Conservation (phyloP, 35 echinoderm and acorn worm species). For the Apostichopus japonicus region DNA sequence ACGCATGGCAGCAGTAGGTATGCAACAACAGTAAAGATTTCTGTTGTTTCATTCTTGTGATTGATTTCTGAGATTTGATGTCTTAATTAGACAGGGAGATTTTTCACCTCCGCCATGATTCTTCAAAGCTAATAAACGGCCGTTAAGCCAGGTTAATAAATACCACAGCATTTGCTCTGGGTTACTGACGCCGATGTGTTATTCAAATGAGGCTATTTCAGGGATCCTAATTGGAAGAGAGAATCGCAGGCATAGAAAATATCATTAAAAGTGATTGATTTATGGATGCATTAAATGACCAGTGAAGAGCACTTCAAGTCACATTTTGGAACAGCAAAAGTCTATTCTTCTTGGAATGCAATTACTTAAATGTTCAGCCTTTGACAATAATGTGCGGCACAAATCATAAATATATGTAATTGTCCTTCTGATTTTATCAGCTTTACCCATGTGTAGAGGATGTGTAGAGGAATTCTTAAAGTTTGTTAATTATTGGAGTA, state of each 20-base stretch:
- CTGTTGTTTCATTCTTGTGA: constrained; percentile 24
- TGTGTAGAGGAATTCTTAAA: no score
- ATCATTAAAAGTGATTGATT: constrained; percentile 38
- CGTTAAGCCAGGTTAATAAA: constrained; percentile 32
- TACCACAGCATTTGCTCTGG: constrained; percentile 33
- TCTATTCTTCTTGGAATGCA: no score
- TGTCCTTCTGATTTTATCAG: no score
- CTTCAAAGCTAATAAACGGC: constrained; percentile 45
- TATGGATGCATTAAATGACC: constrained; percentile 38
- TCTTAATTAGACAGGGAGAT: constrained; percentile 30
- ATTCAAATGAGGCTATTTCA: constrained; percentile 48
- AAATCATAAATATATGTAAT: no score
- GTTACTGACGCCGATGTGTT: constrained; percentile 37
- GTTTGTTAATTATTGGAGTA: no score
- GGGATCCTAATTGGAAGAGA: constrained; percentile 36
- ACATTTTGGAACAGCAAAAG: background rate
- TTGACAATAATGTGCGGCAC: no score
- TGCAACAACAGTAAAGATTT: background rate
- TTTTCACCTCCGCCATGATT: constrained; percentile 19
- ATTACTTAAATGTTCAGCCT: no score
- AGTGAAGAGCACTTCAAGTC: constrained; percentile 30
- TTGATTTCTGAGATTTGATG: constrained; percentile 43
- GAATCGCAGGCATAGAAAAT: constrained; percentile 12
- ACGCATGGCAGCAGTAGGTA: background rate
- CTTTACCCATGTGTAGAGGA: no score